A percentile compares a stretch with the other conserved stretches of the same genome.
phyloP scores from a whole-genome alignment of 2,888 invertebrate species.

The Epistrophe eligans region DNA sequence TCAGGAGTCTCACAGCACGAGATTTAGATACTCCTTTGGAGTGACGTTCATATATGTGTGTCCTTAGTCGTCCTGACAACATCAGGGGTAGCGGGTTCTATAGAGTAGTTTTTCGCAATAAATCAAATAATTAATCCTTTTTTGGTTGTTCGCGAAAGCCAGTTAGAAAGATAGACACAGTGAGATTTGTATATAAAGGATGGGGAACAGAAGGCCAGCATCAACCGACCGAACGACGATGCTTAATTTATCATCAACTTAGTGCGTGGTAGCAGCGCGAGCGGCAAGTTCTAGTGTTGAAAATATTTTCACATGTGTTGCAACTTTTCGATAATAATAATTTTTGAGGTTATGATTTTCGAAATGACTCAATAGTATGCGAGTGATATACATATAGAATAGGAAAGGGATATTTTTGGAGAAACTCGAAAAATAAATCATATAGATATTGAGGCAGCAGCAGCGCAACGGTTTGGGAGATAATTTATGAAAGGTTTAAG shows the following conservation, averaged over 20 bases:
- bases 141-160: slow-evolving; percentile 59
- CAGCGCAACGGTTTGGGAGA: neutral
- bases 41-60: slow-evolving; percentile 20
- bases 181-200: neutral
- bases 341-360: slow-evolving; percentile 45
- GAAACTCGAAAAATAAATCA: slow-evolving; percentile 51
- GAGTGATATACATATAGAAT: neutral
- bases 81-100: slow-evolving; percentile 5
- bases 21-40: slow-evolving; percentile 39
- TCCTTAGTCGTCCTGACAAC: neutral
- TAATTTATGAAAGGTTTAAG: slow-evolving; percentile 49
- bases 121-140: slow-evolving; percentile 76
- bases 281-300: slow-evolving; percentile 17
- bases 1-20: slow-evolving; percentile 50
- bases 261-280: neutral
- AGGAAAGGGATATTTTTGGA: neutral
- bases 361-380: slow-evolving; percentile 35
- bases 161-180: slow-evolving; percentile 28
- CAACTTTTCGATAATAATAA: slow-evolving; percentile 59
- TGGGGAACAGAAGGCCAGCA: neutral
- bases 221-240: neutral
- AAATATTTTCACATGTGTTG: slow-evolving; percentile 52
- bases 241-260: slow-evolving; percentile 52
- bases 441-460: slow-evolving; percentile 9
- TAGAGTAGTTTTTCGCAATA: slow-evolving; percentile 73